A percentile compares a stretch with the other conserved stretches of the same genome.
Conservation (phyloP, 2,797 vertebrate genomes). For the Petrocephalus schoutedeni region DNA sequence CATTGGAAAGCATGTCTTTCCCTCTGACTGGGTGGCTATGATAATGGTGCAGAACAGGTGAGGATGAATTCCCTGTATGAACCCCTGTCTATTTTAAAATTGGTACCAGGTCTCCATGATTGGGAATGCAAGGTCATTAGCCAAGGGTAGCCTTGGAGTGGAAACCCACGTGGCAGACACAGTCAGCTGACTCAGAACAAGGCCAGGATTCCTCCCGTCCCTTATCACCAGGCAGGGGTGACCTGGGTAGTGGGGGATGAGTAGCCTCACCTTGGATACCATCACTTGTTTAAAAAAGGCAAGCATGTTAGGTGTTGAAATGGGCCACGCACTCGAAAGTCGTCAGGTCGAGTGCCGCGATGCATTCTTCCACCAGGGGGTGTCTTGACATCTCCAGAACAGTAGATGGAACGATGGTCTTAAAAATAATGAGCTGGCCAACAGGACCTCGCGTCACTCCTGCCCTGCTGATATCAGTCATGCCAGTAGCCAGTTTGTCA, state of each 20-base stretch:
- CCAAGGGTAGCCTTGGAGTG: not conserved
- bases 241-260: not conserved
- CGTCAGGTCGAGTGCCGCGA: not conserved
- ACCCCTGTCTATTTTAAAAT: not conserved
- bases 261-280: not conserved
- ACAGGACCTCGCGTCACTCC: not conserved
- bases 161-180: not conserved
- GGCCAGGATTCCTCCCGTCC: not conserved
- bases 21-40: slow-evolving; percentile 94
- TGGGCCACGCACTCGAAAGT: not conserved
- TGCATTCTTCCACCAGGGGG: not conserved
- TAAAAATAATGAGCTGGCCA: not conserved
- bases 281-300: not conserved
- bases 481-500: not conserved
- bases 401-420: not conserved
- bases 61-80: not conserved
- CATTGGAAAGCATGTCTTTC: slow-evolving; percentile 90
- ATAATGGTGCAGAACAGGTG: slow-evolving; percentile 99
- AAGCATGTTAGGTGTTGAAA: not conserved
- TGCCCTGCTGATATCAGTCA: not conserved
- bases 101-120: not conserved
- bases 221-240: not conserved
- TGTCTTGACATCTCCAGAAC: not conserved
- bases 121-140: not conserved
- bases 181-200: not conserved